These are phyloP conservation scores for Drosophila subquinaria DNA, from an alignment of 2,888 invertebrate species.

Conservation along the genomic window DNA sequence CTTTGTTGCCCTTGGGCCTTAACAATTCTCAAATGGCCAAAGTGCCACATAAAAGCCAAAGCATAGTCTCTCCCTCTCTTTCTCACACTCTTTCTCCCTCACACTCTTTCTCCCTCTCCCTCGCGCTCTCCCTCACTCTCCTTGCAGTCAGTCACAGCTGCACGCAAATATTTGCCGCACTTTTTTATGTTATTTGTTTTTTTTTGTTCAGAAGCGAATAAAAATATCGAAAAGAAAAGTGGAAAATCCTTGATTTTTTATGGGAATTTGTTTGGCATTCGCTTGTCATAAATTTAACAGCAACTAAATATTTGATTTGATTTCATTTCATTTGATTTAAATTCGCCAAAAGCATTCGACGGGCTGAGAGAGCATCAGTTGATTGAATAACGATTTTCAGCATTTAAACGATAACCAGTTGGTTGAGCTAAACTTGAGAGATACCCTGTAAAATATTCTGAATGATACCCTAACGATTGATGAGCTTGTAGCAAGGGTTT, in stretches of 20 bases:
- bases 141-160: constrained; percentile 55
- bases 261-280: constrained; percentile 58
- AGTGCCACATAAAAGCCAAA: constrained; percentile 47
- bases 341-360: constrained; percentile 6
- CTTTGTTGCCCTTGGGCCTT: constrained; percentile 32
- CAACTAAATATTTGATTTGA: constrained; percentile 75
- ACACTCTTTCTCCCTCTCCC: neutral
- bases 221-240: neutral
- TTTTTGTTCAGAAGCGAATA: constrained; percentile 29
- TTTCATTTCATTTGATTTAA: constrained; percentile 36
- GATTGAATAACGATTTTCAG: constrained; percentile 36
- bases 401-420: constrained; percentile 1
- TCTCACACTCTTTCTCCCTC: neutral
- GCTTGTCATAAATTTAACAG: constrained; percentile 75
- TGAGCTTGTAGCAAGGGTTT: no score
- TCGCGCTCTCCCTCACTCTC: neutral
- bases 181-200: constrained; percentile 62
- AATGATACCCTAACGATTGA: no score
- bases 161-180: constrained; percentile 70
- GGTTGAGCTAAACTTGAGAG: neutral
- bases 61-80: neutral
- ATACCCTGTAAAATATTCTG: neutral
- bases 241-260: constrained; percentile 45
- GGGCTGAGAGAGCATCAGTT: constrained; percentile 9
- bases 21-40: constrained; percentile 27